Base-by-base conservation (phyloP, 2,113 vertebrate species). In the Aptenodytes patagonicus region DNA sequence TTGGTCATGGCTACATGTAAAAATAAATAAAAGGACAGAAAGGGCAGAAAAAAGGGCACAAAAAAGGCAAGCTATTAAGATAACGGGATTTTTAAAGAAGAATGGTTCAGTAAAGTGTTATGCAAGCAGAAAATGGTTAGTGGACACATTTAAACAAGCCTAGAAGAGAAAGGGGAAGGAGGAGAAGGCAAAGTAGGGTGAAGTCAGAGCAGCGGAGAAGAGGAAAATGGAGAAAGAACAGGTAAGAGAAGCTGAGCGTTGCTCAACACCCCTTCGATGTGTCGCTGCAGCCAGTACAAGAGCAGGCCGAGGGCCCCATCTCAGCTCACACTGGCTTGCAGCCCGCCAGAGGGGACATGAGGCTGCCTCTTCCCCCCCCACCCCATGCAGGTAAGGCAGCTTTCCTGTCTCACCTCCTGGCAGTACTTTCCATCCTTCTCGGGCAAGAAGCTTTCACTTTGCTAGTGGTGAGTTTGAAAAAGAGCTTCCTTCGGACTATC, bases 271-370 rank as follows among this genome's bases (percentile, higher is more conserved):
- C 31, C 40, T 72, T 60, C 49, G 47, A 71, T 18, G 25, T 55
- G 42, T 52, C 21, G 8, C 71, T 71, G 44, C 42, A 86, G 49
- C 28, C 58, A 32, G 42, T 4, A 68, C 11, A 16, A 24, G 47
- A 62, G 31, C 19, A 36, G 34, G 32, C 26, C 0, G 0, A 19
- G 26, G 14, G n/a, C 14, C 15, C 55, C 17, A 15, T 5, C 29
- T 22, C 55, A 18, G 64, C 51, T 36, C 31, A 6, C 0, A 0
- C 26, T 49, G 40, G 25, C 10, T 49, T 16, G n/a, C 42, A 51
- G 65, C 13, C 52, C 24, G 19, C 21, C 68, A 42, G 19, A 18
- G 32, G 34, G 6, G 4, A n/a, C 26, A 5, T 1, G 64, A 76
- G 34, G 54, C 76, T 78, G 17, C 42, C 36, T 16, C 75, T 58